Conservation (phyloP, 2,888 invertebrate species). For the Pyrocoelia pectoralis region DNA sequence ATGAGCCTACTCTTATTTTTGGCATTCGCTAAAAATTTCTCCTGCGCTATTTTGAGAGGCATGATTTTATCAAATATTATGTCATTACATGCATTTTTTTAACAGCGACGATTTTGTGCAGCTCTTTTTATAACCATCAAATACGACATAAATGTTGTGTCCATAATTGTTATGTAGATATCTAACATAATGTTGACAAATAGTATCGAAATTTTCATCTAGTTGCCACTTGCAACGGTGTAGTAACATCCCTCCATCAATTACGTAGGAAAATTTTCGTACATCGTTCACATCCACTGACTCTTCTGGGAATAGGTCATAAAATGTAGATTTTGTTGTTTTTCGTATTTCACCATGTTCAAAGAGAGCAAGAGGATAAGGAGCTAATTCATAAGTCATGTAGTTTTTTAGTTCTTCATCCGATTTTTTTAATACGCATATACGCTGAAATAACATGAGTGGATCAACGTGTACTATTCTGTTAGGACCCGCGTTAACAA, state of each 20-base stretch:
- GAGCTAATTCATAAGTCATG: slow-evolving; percentile 7
- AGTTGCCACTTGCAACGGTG: slow-evolving; percentile 8
- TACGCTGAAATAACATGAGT: not conserved
- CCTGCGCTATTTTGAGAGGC: slow-evolving; percentile 32
- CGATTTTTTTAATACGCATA: not conserved
- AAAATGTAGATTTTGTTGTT: slow-evolving; percentile 9
- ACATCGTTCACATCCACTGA: slow-evolving; percentile 3
- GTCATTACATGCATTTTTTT: slow-evolving; percentile 10
- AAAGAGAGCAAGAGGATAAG: slow-evolving; percentile 12
- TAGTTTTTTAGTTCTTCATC: not conserved
- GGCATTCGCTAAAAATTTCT: slow-evolving; percentile 33
- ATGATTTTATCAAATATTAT: slow-evolving; percentile 27
- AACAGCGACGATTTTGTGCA: slow-evolving; percentile 1
- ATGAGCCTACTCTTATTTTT: slow-evolving; percentile 31
- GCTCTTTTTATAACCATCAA: slow-evolving; percentile 9
- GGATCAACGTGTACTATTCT: too few relatives aligned
- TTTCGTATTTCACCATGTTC: slow-evolving; percentile 11
- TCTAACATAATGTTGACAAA: slow-evolving; percentile 7
- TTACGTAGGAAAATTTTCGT: slow-evolving; percentile 1
- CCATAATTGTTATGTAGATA: slow-evolving; percentile 10
- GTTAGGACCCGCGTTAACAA: too few relatives aligned
- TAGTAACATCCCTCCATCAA: not conserved
- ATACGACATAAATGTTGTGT: slow-evolving; percentile 9
- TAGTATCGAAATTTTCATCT: slow-evolving; percentile 4
- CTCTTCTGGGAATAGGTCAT: slow-evolving; percentile 5